Base-by-base conservation (phyloP, 1,140 invertebrate genomes). In the Forficula auricularia region DNA sequence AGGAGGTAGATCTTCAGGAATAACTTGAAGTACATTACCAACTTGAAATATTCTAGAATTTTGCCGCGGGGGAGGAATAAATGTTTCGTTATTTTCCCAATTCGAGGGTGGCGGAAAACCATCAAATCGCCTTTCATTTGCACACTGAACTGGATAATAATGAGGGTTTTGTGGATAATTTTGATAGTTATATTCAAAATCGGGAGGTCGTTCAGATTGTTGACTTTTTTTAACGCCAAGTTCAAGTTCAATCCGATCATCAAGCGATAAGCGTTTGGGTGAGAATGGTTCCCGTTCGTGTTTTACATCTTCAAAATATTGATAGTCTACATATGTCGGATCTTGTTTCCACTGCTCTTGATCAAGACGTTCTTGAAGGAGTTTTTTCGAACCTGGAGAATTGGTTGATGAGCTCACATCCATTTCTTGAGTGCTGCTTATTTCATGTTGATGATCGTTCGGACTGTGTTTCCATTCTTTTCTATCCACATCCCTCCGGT, bases 21-120 rank as follows among this genome's bases (percentile, higher is more conserved):
- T 60, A 13, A 73, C 68, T 57, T 72, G 70, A 1, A 73, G 53
- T 49, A 72, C 64, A 50, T 73, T 71, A 12, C 71, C 71, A 12
- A 72, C 62, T 61, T 69, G 59, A 0, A 66, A 51, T 22, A 58
- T 27, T 27, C 22, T 27, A 6, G 22, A 45, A 43, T 27, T 27
- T 27, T 4, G 4, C 10, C 22, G 4, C 10, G 22, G 22, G 4
- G 4, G 22, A 4, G 4, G 22, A 27, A 27, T 10, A 10, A 27
- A 27, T 6, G 22, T 27, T 14, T 14, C 16, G 8, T 8, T 36
- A 36, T 15, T 36, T 7, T 27, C 22, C 22, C 22, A 36, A 36
- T 36, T 36, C 4, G 16, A 27, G 10, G 22, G 22, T 6, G 22
- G 22, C 4, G 22, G 22, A 27, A 27, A 27, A 6, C 22, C 22